Evolutionary conservation across 2,888 invertebrate species (phyloP).

Genomic region (Aplocera efformata): DNA sequence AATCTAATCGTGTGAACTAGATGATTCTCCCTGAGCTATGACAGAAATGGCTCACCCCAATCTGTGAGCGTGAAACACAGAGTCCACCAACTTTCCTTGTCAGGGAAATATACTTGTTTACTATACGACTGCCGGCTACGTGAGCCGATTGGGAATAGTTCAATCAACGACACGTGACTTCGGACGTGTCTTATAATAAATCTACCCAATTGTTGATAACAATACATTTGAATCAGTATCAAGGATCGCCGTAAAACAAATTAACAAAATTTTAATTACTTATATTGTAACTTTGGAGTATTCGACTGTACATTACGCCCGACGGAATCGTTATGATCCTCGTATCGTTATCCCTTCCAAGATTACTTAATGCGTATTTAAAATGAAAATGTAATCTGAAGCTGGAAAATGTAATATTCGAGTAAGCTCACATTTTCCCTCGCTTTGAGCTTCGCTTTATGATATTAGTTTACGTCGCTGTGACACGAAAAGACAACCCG

Average conservation of each 20-base stretch:
- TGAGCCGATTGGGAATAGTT: constrained; percentile 48
- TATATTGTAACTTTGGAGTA: background rate
- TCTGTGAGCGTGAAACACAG: constrained; percentile 33
- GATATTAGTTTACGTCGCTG: constrained; percentile 28
- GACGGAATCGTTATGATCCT: constrained; percentile 12
- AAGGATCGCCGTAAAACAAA: constrained; percentile 4
- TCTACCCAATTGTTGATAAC: constrained; percentile 15
- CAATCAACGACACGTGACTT: constrained; percentile 50
- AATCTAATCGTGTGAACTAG: constrained; percentile 1
- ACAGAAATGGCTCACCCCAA: constrained; percentile 27
- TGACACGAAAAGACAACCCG: constrained; percentile 34
- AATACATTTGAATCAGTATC: constrained; percentile 11
- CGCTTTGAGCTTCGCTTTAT: constrained; percentile 20
- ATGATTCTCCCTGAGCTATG: constrained; percentile 2
- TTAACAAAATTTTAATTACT: background rate
- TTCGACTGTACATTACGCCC: constrained; percentile 2
- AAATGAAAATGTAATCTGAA: constrained; percentile 24
- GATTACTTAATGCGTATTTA: constrained; percentile 23
- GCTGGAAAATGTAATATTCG: constrained; percentile 22
- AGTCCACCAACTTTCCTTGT: constrained; percentile 47
- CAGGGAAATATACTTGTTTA: constrained; percentile 53
- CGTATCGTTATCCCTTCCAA: constrained; percentile 19
- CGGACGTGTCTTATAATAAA: constrained; percentile 21
- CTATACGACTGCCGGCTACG: constrained; percentile 44
- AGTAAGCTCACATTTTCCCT: constrained; percentile 21